Evolutionary conservation across 1,140 invertebrate genomes (phyloP).

Genomic region (Macrotrachela quadricornifera): DNA sequence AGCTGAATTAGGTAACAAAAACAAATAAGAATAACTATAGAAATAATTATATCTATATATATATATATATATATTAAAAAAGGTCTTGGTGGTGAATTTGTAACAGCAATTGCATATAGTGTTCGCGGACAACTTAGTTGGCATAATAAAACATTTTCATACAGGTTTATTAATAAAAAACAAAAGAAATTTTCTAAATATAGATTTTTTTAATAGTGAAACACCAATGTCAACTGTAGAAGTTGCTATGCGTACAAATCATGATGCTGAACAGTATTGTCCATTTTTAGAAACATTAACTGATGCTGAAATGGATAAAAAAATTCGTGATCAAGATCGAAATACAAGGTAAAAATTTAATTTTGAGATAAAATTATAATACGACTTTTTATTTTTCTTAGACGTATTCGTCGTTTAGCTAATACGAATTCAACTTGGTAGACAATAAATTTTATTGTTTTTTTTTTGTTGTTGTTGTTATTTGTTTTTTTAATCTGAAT

Average conservation of each 20-base stretch:
- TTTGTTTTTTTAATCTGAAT: no score
- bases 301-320: slow-evolving; percentile 99
- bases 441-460: no score
- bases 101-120: slow-evolving; percentile 90
- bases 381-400: no score
- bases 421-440: slow-evolving; percentile 5
- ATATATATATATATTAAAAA: no score
- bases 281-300: slow-evolving; percentile 94
- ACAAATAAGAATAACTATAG: no score
- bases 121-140: slow-evolving; percentile 84
- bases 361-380: no score
- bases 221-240: slow-evolving; percentile 79
- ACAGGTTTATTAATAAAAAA: no score
- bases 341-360: no score
- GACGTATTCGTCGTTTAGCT: slow-evolving; percentile 7
- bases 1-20: slow-evolving; percentile 78
- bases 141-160: slow-evolving; percentile 64
- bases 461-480: no score
- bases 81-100: slow-evolving; percentile 89
- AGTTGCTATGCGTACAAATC: slow-evolving; percentile 1
- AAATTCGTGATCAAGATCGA: slow-evolving; percentile 92
- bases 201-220: no score
- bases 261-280: slow-evolving; percentile 88
- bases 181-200: no score
- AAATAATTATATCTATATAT: no score